Evolutionary conservation across 2,797 vertebrate species (phyloP).

Genomic region (Onychomys leucogaster): DNA sequence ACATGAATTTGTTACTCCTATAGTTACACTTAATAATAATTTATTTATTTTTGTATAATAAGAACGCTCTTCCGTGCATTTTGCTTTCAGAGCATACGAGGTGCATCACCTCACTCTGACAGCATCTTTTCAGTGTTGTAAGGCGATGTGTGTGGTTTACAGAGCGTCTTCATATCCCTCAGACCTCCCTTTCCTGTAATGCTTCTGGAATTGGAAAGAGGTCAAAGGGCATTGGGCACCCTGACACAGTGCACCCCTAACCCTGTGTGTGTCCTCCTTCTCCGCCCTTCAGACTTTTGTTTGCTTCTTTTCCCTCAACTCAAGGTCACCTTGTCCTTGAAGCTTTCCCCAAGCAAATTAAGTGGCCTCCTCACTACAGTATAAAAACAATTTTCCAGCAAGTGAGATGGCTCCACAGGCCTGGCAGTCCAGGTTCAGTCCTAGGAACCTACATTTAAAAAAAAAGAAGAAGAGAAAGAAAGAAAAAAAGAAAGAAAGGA

Average conservation of each 20-base stretch:
- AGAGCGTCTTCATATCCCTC: background rate
- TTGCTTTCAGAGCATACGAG: slow-evolving; percentile 30
- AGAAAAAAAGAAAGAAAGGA: background rate
- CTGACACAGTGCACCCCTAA: background rate
- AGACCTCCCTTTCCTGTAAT: background rate
- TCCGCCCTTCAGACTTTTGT: background rate
- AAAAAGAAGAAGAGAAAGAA: background rate
- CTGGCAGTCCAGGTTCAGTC: background rate
- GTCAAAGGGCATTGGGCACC: background rate
- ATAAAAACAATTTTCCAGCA: background rate
- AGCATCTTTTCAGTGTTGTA: background rate
- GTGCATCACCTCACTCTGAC: background rate
- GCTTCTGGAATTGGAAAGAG: background rate
- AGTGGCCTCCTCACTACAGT: background rate
- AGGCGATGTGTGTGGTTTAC: background rate
- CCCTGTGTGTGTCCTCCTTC: background rate
- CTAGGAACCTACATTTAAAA: background rate
- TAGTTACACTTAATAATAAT: slow-evolving; percentile 30
- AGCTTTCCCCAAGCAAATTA: background rate
- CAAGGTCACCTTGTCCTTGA: background rate
- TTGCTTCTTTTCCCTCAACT: background rate
- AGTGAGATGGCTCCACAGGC: background rate
- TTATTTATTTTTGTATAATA: slow-evolving; percentile 63
- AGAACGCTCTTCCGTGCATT: background rate
- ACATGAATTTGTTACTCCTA: slow-evolving; percentile 38